These are phyloP conservation scores for Trinectes maculatus DNA, from an alignment of 2,113 vertebrate genomes.

Conservation along the genomic window DNA sequence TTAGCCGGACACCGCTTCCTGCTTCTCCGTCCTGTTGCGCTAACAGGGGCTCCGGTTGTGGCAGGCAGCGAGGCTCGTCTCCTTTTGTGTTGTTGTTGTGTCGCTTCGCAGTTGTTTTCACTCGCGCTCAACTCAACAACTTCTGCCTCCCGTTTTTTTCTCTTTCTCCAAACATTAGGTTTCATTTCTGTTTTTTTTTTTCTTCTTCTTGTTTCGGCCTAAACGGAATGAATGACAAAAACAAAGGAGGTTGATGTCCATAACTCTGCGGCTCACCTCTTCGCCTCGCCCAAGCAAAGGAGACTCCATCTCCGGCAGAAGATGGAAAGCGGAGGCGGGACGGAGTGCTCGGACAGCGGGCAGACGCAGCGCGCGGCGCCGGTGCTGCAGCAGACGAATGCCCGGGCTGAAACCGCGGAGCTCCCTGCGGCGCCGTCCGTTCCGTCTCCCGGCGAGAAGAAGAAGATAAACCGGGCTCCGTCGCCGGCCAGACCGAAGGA, in stretches of 20 bases:
- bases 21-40: slow-evolving; percentile 35
- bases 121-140: slow-evolving; percentile 32
- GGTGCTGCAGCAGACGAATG: slow-evolving; percentile 25
- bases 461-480: slow-evolving; percentile 89
- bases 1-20: slow-evolving; percentile 21
- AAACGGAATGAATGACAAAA: slow-evolving; percentile 87
- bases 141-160: slow-evolving; percentile 55
- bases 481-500: slow-evolving; percentile 93
- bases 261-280: slow-evolving; percentile 76
- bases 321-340: slow-evolving; percentile 82
- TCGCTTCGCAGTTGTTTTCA: slow-evolving; percentile 55
- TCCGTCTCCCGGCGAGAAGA: slow-evolving; percentile 76
- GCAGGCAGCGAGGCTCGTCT: slow-evolving; percentile 31
- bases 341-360: slow-evolving; percentile 72
- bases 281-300: slow-evolving; percentile 82
- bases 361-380: slow-evolving; percentile 60
- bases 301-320: slow-evolving; percentile 80
- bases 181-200: slow-evolving; percentile 57
- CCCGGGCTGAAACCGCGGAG: slow-evolving; percentile 47
- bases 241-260: slow-evolving; percentile 86
- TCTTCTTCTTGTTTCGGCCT: slow-evolving; percentile 28
- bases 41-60: slow-evolving; percentile 18
- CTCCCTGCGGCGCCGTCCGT: slow-evolving; percentile 32
- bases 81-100: slow-evolving; percentile 61
- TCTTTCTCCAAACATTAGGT: slow-evolving; percentile 8